Conservation (phyloP, 2,888 invertebrate genomes). For the Zygothrica quintamaculata region DNA sequence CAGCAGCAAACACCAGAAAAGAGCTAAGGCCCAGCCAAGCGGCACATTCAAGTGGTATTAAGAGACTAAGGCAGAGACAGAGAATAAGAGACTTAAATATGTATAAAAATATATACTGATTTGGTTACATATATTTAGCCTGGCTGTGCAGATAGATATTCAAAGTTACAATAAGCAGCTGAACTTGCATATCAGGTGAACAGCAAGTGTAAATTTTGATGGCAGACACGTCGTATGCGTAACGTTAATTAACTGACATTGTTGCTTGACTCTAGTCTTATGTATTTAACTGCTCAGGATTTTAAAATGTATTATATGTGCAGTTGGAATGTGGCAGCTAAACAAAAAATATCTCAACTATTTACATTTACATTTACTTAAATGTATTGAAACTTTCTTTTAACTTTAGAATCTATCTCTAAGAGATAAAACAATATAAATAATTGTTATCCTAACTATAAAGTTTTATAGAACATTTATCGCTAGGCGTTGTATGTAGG, state of each 20-base stretch:
- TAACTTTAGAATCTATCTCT: too few relatives aligned
- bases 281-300: too few relatives aligned
- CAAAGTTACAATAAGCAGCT: conserved; percentile 24
- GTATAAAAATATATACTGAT: too few relatives aligned
- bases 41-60: conserved; percentile 72
- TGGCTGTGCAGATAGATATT: conserved; percentile 32
- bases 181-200: conserved; percentile 11
- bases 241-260: conserved; percentile 50
- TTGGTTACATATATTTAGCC: conserved; percentile 1
- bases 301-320: too few relatives aligned
- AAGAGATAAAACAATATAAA: too few relatives aligned
- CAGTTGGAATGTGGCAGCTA: too few relatives aligned
- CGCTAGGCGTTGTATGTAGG: too few relatives aligned
- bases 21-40: conserved; percentile 76
- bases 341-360: too few relatives aligned
- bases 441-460: too few relatives aligned
- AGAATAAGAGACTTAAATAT: not conserved
- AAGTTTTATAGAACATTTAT: too few relatives aligned
- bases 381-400: too few relatives aligned
- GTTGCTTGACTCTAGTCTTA: conserved; percentile 29
- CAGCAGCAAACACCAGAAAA: conserved; percentile 61
- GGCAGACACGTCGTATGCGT: conserved; percentile 48
- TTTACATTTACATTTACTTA: too few relatives aligned
- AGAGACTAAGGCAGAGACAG: conserved; percentile 28
- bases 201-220: conserved; percentile 33